Percentiles rank a stretch among this genome's conserved stretches.
These are phyloP conservation scores for Halichondria panicea DNA, from an alignment of 37 sponge, comb jelly and placozoan genomes.

Conservation along the genomic window DNA sequence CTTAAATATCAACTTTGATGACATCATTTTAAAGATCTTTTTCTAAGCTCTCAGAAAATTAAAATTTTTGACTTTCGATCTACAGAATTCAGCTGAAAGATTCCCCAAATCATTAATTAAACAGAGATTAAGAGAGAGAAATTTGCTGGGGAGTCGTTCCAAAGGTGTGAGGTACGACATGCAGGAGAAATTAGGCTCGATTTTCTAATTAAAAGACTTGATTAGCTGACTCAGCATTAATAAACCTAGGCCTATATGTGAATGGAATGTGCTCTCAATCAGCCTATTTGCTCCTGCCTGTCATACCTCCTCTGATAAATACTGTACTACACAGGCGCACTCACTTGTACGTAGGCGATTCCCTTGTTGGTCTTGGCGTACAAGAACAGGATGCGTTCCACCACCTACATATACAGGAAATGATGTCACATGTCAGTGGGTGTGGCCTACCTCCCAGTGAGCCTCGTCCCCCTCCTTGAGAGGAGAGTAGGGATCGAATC, in stretches of 20 bases:
- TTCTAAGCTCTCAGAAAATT: no score
- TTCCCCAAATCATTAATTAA: no score
- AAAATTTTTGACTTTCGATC: no score
- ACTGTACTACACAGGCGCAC: neutral
- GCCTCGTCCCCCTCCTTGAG: slow-evolving; percentile 93
- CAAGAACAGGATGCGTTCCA: slow-evolving; percentile 92
- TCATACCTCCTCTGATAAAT: neutral
- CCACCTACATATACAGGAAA: slow-evolving; percentile 54
- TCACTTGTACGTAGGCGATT: slow-evolving; percentile 86
- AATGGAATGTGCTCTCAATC: no score
- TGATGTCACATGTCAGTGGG: neutral
- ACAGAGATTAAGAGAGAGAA: no score
- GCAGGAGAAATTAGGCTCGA: no score
- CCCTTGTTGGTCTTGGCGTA: slow-evolving; percentile 94
- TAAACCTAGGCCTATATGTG: no score
- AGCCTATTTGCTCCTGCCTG: neutral
- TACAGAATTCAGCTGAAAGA: no score
- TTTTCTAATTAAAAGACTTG: neutral
- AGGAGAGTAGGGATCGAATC: slow-evolving; percentile 12
- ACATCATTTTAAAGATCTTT: no score
- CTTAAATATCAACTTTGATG: no score
- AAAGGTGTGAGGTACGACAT: no score
- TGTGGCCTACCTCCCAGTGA: slow-evolving; percentile 92
- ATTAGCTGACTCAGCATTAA: neutral
- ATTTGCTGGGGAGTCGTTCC: no score